These are phyloP conservation scores for Brachionus calyciflorus DNA, from an alignment of 1,140 invertebrate genomes.

Conservation along the genomic window DNA sequence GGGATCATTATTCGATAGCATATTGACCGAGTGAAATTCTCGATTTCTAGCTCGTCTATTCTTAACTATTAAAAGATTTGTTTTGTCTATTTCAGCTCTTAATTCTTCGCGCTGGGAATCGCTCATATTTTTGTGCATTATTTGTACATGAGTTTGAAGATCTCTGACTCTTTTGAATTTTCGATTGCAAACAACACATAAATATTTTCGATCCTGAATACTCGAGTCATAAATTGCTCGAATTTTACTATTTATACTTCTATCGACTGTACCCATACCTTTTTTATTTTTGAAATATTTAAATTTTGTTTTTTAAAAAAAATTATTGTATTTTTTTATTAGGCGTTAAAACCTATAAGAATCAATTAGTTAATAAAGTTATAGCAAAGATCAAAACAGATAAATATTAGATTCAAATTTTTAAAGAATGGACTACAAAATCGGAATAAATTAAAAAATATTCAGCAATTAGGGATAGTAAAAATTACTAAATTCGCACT, in stretches of 20 bases:
- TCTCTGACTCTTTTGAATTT: constrained; percentile 10
- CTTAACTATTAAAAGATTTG: not conserved
- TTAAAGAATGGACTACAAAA: too few species aligned
- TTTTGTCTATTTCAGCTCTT: constrained; percentile 14
- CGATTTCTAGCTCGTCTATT: not conserved
- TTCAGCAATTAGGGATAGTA: too few species aligned
- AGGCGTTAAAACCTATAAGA: too few species aligned
- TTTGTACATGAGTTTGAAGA: constrained; percentile 21
- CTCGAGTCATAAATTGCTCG: not conserved
- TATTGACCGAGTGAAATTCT: not conserved
- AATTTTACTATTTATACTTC: not conserved
- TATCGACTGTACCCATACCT: constrained; percentile 6
- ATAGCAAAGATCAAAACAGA: too few species aligned
- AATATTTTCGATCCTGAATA: not conserved
- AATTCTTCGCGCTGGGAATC: not conserved
- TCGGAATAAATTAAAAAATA: too few species aligned
- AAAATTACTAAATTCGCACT: too few species aligned
- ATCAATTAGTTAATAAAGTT: too few species aligned
- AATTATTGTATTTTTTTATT: too few species aligned
- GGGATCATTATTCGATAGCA: not conserved
- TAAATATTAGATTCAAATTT: too few species aligned
- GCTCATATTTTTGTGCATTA: constrained; percentile 23
- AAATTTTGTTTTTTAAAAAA: too few species aligned
- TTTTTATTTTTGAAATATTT: too few species aligned
- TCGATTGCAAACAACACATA: constrained; percentile 11